Percentiles rank a stretch among this genome's conserved stretches.
phyloP scores from a whole-genome alignment of 35 echinoderm and acorn worm species.

The Hemicentrotus pulcherrimus region DNA sequence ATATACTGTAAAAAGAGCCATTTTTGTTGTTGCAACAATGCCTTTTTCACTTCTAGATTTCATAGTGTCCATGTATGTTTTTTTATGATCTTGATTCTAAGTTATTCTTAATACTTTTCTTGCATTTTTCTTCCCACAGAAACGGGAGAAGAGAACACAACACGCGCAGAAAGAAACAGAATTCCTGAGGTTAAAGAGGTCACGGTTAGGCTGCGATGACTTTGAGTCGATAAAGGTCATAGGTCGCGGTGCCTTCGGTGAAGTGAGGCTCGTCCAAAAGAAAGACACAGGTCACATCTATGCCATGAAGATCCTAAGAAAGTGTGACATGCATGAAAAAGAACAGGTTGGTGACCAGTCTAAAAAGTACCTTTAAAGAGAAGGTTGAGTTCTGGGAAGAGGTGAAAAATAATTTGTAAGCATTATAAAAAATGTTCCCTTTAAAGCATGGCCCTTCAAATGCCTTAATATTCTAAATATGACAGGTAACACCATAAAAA shows the following conservation, averaged over 20 bases:
- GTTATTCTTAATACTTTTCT: conserved; percentile 18
- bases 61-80: neutral
- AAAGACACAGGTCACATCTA: conserved; percentile 99
- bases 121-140: conserved; percentile 59
- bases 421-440: no score
- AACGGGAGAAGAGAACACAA: conserved; percentile 88
- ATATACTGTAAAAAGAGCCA: no score
- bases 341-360: conserved; percentile 74
- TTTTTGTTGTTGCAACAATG: neutral
- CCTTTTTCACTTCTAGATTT: neutral
- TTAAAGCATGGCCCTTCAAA: no score
- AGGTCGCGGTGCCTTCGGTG: conserved; percentile 93
- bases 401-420: no score
- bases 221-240: conserved; percentile 98
- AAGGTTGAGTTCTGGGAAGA: no score
- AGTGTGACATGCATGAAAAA: conserved; percentile 97
- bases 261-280: conserved; percentile 97
- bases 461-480: no score
- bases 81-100: no score
- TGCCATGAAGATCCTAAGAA: conserved; percentile 98
- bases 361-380: neutral
- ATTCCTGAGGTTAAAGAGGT: conserved; percentile 92
- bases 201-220: conserved; percentile 88
- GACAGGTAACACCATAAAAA: no score
- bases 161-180: conserved; percentile 98